These are phyloP conservation scores for Opisthocomus hoazin DNA, from an alignment of 2,113 vertebrate genomes.

Conservation along the genomic window DNA sequence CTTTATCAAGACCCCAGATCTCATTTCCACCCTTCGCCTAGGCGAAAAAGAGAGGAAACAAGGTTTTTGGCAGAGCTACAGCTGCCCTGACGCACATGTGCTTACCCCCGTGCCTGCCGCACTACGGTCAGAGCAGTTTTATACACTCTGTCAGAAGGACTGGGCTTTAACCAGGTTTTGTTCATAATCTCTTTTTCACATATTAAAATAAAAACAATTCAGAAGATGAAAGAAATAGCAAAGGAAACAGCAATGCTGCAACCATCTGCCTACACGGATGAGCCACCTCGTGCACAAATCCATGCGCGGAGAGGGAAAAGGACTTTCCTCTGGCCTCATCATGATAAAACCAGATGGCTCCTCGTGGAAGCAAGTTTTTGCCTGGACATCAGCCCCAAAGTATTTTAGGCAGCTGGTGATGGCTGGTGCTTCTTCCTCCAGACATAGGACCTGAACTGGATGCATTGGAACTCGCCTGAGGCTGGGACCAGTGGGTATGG, in stretches of 20 bases:
- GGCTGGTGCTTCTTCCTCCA: not conserved
- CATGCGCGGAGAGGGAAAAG: not conserved
- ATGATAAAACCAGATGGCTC: not conserved
- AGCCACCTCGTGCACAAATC: not conserved
- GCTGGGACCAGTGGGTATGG: not conserved
- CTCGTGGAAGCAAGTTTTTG: fast-evolving
- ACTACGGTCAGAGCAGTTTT: not conserved
- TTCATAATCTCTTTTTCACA: not conserved
- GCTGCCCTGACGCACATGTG: not conserved
- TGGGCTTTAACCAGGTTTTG: not conserved
- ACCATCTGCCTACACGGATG: not conserved
- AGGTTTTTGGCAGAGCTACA: not conserved
- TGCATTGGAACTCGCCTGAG: too few species aligned
- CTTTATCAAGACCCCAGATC: not conserved
- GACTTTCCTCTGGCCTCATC: not conserved
- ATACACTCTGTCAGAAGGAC: not conserved
- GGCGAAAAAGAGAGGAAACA: not conserved
- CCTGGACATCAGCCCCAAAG: too few species aligned
- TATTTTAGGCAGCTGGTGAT: not conserved
- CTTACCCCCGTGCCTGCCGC: fast-evolving
- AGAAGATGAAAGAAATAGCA: not conserved
- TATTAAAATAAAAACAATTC: not conserved
- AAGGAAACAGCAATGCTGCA: not conserved
- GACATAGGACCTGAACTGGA: too few species aligned
- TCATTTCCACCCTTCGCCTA: not conserved